A percentile compares a stretch with the other conserved stretches of the same genome.
These are phyloP conservation scores for Actinia equina DNA, from an alignment of 64 coral and sea anemone genomes.

Conservation along the genomic window DNA sequence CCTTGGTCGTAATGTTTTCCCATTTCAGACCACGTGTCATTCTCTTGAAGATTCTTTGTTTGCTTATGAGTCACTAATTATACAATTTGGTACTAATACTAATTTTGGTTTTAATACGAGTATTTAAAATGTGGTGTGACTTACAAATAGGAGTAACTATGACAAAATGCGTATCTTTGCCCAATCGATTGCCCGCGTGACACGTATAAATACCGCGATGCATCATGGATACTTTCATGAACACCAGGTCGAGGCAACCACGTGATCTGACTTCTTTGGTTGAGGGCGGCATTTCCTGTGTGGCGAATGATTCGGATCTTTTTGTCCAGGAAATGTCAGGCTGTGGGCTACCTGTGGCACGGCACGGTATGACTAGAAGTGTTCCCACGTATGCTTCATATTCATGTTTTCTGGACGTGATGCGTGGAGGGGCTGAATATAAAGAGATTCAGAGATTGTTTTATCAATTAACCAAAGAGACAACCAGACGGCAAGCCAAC, in stretches of 20 bases:
- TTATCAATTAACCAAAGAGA: too few relatives aligned
- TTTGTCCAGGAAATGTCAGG: neutral
- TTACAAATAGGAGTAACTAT: neutral
- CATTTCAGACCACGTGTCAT: too few relatives aligned
- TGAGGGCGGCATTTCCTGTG: neutral
- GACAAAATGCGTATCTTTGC: neutral
- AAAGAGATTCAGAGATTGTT: neutral
- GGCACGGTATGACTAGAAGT: neutral
- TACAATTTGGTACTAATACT: neutral
- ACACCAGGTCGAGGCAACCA: neutral
- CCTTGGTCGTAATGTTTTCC: too few relatives aligned
- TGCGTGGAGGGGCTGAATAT: neutral
- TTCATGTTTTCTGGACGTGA: neutral
- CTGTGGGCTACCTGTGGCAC: neutral
- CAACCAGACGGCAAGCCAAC: too few relatives aligned
- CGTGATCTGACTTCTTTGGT: neutral
- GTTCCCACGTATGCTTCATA: neutral
- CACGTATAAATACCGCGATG: neutral
- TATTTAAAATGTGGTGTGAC: neutral
- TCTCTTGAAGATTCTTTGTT: too few relatives aligned
- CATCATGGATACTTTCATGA: slow-evolving; percentile 9
- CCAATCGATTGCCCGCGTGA: neutral
- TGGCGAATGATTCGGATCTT: neutral
- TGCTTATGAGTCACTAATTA: neutral
- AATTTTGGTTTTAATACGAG: too few relatives aligned